Evolutionary conservation across 2,888 invertebrate genomes (phyloP).

Genomic region (Alviniconcha strummeri): DNA sequence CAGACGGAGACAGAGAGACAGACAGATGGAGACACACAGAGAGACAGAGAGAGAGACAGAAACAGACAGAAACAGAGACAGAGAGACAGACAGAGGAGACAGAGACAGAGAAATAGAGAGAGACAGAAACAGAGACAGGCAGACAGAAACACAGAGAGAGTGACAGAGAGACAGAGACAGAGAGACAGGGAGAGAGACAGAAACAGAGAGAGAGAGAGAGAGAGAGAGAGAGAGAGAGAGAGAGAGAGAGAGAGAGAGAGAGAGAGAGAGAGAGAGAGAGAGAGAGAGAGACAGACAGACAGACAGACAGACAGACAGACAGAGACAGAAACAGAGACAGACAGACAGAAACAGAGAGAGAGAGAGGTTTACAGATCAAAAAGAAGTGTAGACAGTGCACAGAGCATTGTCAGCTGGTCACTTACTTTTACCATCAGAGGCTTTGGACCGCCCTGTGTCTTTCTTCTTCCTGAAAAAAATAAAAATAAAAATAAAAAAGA

Average conservation of each 20-base stretch:
- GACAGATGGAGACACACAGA: background rate
- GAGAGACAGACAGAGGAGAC: too few relatives aligned
- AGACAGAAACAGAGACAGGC: too few relatives aligned
- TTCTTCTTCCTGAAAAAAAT: conserved; percentile 33
- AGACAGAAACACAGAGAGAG: too few relatives aligned
- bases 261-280: too few relatives aligned
- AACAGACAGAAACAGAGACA: too few relatives aligned
- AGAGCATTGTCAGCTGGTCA: background rate
- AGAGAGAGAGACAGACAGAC: too few relatives aligned
- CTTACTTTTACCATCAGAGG: conserved; percentile 22
- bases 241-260: background rate
- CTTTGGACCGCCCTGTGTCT: conserved; percentile 22
- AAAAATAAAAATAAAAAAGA: background rate
- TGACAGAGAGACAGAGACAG: background rate
- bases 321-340: background rate
- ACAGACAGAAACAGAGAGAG: background rate
- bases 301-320: background rate
- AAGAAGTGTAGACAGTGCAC: background rate
- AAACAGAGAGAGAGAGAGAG: background rate
- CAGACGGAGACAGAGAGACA: background rate
- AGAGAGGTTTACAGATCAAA: background rate
- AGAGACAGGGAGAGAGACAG: background rate
- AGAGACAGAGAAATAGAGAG: too few relatives aligned
- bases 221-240: background rate
- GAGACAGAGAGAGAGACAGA: background rate